Evolutionary conservation across 2,888 invertebrate genomes (phyloP).

Genomic region (Hirtodrosophila histrioides): DNA sequence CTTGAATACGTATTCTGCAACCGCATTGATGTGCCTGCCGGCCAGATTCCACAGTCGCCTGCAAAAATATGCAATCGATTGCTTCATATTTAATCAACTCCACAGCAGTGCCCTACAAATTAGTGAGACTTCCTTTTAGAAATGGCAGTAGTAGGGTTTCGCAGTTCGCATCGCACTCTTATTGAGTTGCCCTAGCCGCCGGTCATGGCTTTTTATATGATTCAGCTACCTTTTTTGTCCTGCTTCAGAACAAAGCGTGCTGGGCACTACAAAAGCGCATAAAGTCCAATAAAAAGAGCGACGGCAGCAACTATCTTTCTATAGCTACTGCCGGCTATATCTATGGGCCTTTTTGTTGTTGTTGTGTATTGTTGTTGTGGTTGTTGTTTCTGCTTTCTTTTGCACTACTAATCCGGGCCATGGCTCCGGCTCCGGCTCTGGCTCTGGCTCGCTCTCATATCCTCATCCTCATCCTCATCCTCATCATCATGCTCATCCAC

Average conservation of each 20-base stretch:
- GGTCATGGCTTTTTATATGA: conserved; percentile 73
- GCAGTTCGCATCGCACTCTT: conserved; percentile 44
- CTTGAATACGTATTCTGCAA: conserved; percentile 27
- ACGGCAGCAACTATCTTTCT: conserved; percentile 77
- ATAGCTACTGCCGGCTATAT: conserved; percentile 67
- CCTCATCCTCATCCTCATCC: not conserved
- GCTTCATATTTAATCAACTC: conserved; percentile 73
- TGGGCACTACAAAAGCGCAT: conserved; percentile 72
- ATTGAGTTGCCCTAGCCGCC: conserved; percentile 69
- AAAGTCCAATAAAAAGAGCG: conserved; percentile 78
- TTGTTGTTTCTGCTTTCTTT: conserved; percentile 57
- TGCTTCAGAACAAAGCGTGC: conserved; percentile 34
- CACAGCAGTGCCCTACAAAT: conserved; percentile 54
- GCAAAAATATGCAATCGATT: conserved; percentile 53
- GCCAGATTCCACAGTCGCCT: conserved; percentile 9
- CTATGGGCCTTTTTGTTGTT: conserved; percentile 63
- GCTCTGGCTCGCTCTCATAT: conserved; percentile 11
- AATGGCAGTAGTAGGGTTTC: not conserved
- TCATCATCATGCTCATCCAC: not conserved
- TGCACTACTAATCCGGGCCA: conserved; percentile 78
- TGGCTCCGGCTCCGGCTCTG: conserved; percentile 38
- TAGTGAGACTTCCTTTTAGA: conserved; percentile 63
- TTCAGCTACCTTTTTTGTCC: conserved; percentile 46
- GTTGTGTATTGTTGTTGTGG: conserved; percentile 26
- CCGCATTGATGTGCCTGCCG: conserved; percentile 25